Evolutionary conservation across 2,113 vertebrate species (phyloP).

Genomic region (Colius striatus): DNA sequence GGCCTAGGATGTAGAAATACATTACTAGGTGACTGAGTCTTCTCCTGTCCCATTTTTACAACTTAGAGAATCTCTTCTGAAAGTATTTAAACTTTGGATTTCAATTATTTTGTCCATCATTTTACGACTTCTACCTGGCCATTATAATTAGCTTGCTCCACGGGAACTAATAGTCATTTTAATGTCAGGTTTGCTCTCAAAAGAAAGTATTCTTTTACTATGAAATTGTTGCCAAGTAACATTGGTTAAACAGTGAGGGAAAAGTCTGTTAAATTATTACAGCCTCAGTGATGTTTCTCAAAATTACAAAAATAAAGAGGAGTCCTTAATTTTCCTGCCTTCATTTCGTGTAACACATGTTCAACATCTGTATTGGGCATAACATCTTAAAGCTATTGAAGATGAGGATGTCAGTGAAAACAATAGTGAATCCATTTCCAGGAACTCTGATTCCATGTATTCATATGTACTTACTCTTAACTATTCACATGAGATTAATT

Average conservation of each 20-base stretch:
- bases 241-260: neutral
- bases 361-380: conserved; percentile 31
- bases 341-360: conserved; percentile 5
- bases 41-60: conserved; percentile 5
- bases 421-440: conserved; percentile 56
- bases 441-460: conserved; percentile 34
- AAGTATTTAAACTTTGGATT: neutral
- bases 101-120: neutral
- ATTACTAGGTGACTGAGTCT: neutral
- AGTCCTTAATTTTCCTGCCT: conserved; percentile 18
- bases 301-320: conserved; percentile 14
- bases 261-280: neutral
- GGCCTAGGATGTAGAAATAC: neutral
- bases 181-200: neutral
- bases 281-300: neutral
- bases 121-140: neutral
- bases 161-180: neutral
- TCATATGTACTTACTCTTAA: conserved; percentile 27
- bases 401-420: conserved; percentile 51
- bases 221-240: neutral
- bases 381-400: conserved; percentile 40
- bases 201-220: neutral
- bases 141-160: neutral
- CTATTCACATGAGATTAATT: conserved; percentile 60
- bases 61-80: neutral